Conservation (phyloP, 1,140 invertebrate genomes). For the Sarcophaga peregrina region DNA sequence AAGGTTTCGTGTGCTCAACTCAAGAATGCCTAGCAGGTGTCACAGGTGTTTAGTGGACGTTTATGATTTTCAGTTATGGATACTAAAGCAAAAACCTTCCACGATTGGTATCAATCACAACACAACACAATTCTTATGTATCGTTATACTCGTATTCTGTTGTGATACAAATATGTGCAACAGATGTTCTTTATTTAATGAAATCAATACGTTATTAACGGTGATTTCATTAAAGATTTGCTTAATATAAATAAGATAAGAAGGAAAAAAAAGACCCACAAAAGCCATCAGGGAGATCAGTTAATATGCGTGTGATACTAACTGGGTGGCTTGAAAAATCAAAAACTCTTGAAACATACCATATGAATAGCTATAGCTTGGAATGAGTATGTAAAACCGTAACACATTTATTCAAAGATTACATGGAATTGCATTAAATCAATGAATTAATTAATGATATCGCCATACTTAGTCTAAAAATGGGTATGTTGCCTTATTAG, state of each 20-base stretch:
- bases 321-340: constrained; percentile 26
- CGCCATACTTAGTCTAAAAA: no score
- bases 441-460: no score
- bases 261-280: no score
- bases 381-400: no score
- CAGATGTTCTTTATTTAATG: constrained; percentile 4
- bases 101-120: no score
- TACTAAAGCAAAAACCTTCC: neutral
- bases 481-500: no score
- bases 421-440: no score
- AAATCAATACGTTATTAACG: constrained; percentile 22
- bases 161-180: neutral
- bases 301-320: constrained; percentile 36
- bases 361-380: no score
- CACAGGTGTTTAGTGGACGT: constrained; percentile 13
- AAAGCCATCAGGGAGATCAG: neutral
- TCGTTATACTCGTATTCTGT: no score
- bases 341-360: neutral
- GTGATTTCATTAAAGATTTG: constrained; percentile 8
- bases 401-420: no score
- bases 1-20: constrained; percentile 18
- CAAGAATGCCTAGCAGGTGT: constrained; percentile 13
- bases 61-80: neutral
- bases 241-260: neutral
- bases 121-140: no score